phyloP scores from a whole-genome alignment of 2,797 vertebrate species.

The Rhinatrema bivittatum region DNA sequence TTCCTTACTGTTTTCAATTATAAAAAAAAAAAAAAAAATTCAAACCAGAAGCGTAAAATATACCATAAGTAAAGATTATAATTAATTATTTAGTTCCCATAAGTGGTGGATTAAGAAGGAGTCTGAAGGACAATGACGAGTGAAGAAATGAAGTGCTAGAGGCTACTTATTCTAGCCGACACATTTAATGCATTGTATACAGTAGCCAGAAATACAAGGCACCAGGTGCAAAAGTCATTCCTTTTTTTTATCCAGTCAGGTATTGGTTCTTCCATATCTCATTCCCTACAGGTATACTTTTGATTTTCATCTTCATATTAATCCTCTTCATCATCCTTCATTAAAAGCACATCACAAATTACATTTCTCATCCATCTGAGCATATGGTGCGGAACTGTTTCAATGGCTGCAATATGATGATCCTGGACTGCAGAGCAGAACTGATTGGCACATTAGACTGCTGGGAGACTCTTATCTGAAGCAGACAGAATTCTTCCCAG shows the following conservation, averaged over 20 bases:
- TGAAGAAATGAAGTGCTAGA: no score
- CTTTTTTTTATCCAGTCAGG: conserved; percentile 2
- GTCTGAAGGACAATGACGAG: no score
- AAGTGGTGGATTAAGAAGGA: no score
- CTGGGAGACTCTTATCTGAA: conserved; percentile 44
- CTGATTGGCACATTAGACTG: conserved; percentile 50
- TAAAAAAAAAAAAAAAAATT: no score
- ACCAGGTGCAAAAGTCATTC: no score
- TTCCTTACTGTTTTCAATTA: no score
- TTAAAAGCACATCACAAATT: conserved; percentile 26
- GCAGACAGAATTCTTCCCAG: conserved; percentile 43
- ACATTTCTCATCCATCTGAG: conserved; percentile 35
- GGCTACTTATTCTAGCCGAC: no score
- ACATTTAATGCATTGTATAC: no score
- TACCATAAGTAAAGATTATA: no score
- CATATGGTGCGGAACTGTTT: conserved; percentile 42
- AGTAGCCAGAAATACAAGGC: no score
- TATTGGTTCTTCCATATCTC: conserved; percentile 12
- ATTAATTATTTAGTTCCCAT: no score
- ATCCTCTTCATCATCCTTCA: conserved; percentile 34
- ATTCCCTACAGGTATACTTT: neutral
- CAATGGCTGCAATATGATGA: conserved; percentile 36
- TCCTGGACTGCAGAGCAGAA: conserved; percentile 40
- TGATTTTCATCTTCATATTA: conserved; percentile 33
- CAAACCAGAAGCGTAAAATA: no score